Percentiles rank a stretch among this genome's conserved stretches.
phyloP scores from a whole-genome alignment of 2,888 invertebrate species.

The Diaphora mendica region DNA sequence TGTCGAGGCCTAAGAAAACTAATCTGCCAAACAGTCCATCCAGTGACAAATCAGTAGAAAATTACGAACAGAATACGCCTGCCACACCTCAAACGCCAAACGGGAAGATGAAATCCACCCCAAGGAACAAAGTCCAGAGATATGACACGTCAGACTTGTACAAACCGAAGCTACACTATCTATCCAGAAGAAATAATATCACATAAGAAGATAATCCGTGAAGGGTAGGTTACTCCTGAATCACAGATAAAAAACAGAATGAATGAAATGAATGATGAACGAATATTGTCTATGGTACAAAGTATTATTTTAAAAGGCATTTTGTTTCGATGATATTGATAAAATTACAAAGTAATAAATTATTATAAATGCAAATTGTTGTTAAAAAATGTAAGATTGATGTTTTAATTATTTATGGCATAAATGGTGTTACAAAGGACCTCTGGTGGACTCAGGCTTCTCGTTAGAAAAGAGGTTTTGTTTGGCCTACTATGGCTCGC shows the following conservation, averaged over 20 bases:
- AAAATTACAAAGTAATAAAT: slow-evolving; percentile 4
- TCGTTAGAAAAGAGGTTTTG: too few relatives aligned
- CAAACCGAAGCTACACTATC: slow-evolving; percentile 79
- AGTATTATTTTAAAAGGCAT: slow-evolving; percentile 13
- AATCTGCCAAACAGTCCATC: slow-evolving; percentile 78
- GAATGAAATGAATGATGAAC: slow-evolving; percentile 15
- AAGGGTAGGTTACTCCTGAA: slow-evolving; percentile 8
- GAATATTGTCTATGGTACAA: slow-evolving; percentile 12
- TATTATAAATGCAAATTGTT: neutral
- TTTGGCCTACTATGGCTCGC: too few relatives aligned
- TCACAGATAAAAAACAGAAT: slow-evolving; percentile 4
- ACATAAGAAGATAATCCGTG: slow-evolving; percentile 54
- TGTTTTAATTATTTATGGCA: neutral
- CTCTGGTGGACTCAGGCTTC: too few relatives aligned
- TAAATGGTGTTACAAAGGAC: neutral
- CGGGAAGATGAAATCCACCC: slow-evolving; percentile 65
- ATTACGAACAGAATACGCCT: slow-evolving; percentile 73
- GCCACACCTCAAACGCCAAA: slow-evolving; percentile 55
- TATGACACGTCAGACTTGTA: slow-evolving; percentile 79
- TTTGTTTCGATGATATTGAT: neutral
- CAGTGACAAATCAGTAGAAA: slow-evolving; percentile 83
- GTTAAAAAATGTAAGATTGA: neutral
- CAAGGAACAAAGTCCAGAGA: slow-evolving; percentile 70
- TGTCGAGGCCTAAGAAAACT: slow-evolving; percentile 69
- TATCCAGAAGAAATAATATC: slow-evolving; percentile 77